These are phyloP conservation scores for Aromia moschata DNA, from an alignment of 2,888 invertebrate species.

Conservation along the genomic window DNA sequence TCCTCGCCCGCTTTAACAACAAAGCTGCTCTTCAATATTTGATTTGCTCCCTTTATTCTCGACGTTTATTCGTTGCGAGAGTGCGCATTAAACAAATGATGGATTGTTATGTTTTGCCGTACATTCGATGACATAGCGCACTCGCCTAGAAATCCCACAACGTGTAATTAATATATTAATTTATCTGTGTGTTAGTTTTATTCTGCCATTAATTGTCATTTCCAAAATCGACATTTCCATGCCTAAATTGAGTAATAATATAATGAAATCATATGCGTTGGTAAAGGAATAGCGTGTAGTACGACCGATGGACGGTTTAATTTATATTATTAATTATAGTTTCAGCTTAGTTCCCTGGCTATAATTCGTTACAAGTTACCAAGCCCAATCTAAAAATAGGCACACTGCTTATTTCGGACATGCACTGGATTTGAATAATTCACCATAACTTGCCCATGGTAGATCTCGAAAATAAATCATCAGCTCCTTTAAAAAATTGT, in stretches of 20 bases:
- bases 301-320: background rate
- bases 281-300: background rate
- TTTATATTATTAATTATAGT: constrained; percentile 1
- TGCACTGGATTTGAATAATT: too few species aligned
- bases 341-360: background rate
- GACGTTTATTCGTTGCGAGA: background rate
- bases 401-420: too few species aligned
- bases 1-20: too few species aligned
- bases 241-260: background rate
- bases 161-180: constrained; percentile 14
- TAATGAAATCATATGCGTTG: background rate
- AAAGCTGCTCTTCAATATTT: too few species aligned
- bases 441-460: too few species aligned
- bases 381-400: background rate
- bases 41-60: background rate
- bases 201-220: constrained; percentile 6
- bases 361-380: background rate
- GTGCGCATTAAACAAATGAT: constrained; percentile 3
- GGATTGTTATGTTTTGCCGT: constrained; percentile 2
- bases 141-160: constrained; percentile 4
- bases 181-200: constrained; percentile 9
- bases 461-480: too few species aligned
- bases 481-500: too few species aligned
- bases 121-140: background rate
- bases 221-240: background rate